These are phyloP conservation scores for Diadegma fenestrale DNA, from an alignment of 2,888 invertebrate species.

Conservation along the genomic window DNA sequence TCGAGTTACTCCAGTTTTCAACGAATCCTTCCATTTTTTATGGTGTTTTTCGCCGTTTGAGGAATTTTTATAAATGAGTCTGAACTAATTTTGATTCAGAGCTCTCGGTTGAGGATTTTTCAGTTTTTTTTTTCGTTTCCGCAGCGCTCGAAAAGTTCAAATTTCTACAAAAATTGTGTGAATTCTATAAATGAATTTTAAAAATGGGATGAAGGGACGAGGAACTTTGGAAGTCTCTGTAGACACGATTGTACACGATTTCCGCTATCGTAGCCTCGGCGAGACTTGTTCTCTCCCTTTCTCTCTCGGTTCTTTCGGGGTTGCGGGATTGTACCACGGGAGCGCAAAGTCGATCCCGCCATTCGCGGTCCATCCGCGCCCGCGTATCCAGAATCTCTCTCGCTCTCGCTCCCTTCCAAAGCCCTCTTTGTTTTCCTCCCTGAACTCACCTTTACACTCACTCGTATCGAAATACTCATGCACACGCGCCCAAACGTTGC, in stretches of 20 bases:
- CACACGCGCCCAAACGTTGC: background rate
- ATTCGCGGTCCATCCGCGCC: conserved; percentile 59
- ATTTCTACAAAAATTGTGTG: background rate
- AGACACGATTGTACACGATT: conserved; percentile 20
- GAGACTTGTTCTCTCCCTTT: conserved; percentile 37
- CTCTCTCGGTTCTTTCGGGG: conserved; percentile 38
- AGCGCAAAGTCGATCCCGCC: conserved; percentile 51
- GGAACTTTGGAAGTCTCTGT: background rate
- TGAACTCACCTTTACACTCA: conserved; percentile 20
- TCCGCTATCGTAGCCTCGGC: conserved; percentile 33
- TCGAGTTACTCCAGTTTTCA: too few species aligned
- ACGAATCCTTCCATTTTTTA: too few species aligned
- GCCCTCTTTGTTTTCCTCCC: conserved; percentile 49
- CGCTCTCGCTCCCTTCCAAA: background rate
- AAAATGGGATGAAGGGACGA: background rate
- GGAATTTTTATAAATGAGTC: too few species aligned
- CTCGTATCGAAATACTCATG: conserved; percentile 1
- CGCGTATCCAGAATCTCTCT: conserved; percentile 51
- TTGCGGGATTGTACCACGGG: conserved; percentile 33
- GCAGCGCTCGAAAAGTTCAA: background rate
- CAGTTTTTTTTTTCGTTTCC: background rate
- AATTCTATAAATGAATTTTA: background rate
- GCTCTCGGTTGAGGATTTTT: background rate
- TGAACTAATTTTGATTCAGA: background rate
- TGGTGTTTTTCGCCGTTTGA: too few species aligned